These are phyloP conservation scores for Drosophila buzzatii DNA, from an alignment of 2,888 invertebrate species.

Conservation along the genomic window DNA sequence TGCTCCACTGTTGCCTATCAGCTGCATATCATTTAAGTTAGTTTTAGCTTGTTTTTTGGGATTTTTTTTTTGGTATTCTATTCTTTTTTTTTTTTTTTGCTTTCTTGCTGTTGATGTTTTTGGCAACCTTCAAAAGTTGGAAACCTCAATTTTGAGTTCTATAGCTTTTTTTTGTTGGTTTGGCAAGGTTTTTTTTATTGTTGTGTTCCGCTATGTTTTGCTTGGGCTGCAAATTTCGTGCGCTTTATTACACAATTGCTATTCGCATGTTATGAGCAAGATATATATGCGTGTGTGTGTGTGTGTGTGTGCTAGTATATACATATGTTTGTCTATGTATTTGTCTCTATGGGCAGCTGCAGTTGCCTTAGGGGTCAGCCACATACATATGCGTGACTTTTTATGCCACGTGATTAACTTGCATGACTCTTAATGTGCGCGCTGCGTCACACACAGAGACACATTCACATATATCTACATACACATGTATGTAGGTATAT, in stretches of 20 bases:
- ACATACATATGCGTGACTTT: constrained; percentile 64
- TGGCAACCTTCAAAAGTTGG: constrained; percentile 54
- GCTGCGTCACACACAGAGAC: constrained; percentile 14
- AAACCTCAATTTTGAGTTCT: constrained; percentile 39
- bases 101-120: constrained; percentile 22
- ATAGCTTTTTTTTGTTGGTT: neutral
- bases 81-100: constrained; percentile 2
- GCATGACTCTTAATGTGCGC: constrained; percentile 50
- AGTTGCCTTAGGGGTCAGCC: constrained; percentile 45
- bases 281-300: neutral
- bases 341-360: constrained; percentile 30
- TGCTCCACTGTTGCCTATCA: constrained; percentile 3
- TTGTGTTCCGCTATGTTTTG: constrained; percentile 5
- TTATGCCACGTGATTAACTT: constrained; percentile 78
- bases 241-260: constrained; percentile 38
- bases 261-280: constrained; percentile 34
- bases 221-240: constrained; percentile 27
- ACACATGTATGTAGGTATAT: constrained; percentile 22
- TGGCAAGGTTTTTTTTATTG: constrained; percentile 4
- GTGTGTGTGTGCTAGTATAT: neutral
- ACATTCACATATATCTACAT: neutral
- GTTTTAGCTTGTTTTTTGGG: neutral
- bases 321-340: neutral
- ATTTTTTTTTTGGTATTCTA: neutral
- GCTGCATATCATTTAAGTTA: constrained; percentile 16